Evolutionary conservation across 2,113 vertebrate genomes (phyloP), one percentile per base, ranked within the genome.

Genomic region (Cettia cetti): DNA sequence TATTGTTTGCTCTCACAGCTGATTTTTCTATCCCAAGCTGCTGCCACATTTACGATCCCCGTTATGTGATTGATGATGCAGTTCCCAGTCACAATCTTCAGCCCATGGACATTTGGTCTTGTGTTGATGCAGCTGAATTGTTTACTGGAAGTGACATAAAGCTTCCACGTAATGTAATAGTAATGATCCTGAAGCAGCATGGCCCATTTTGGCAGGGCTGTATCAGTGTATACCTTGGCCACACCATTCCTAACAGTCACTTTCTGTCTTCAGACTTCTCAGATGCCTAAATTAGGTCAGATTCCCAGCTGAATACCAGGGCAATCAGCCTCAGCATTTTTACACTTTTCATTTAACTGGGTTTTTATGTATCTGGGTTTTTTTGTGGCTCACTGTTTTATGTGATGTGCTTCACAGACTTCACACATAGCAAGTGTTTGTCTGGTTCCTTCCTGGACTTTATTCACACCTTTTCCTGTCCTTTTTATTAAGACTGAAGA

Each of bases 401-500:
- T 1, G 2, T 79, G 28, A 60, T 50, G 37, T 88, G n/a, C 66
- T 93, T 94, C 31, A 61, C 57, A 80, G 8, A 30, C 15, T 53
- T 90, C 63, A 76, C 30, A 82, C 0, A 0, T 45, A 88, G 45
- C 60, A 80, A 69, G 45, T 82, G 26, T 82, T 92, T 85, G 40
- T 65, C 75, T 0, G 0, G 33, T 93, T 93, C 54, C 79, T 95
- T 95, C 96, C 82, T 92, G 76, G 59, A 77, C 8, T 91, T 86
- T 70, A 74, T 91, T 68, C 90, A 79, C 77, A 79, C 8, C 26
- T 85, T 85, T 87, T 94, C 65, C 82, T 93, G 94, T 76, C 44
- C 9, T 90, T 89, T 95, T 57, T 84, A 27, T 39, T 60, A 65
- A 80, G 23, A 72, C 49, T 90, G n/a, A 11, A 82, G 54, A 72